These are phyloP conservation scores for Euglossa dilemma DNA, from an alignment of 1,140 invertebrate genomes.

Conservation along the genomic window DNA sequence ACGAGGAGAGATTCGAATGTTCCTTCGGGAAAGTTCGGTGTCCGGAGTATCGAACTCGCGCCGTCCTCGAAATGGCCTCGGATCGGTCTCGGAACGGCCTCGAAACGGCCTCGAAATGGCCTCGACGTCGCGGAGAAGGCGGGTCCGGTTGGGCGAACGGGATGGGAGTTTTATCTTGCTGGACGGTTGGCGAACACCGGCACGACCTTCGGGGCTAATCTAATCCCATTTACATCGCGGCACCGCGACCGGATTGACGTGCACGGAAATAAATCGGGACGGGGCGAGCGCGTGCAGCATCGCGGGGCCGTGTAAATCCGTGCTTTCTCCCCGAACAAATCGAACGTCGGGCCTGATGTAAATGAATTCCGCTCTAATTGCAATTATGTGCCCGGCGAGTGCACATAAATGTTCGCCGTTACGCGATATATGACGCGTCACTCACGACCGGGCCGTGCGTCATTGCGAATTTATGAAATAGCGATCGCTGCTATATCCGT, in stretches of 20 bases:
- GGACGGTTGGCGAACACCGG: fast-evolving
- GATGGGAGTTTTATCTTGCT: neutral
- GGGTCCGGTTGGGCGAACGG: neutral
- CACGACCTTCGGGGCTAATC: constrained; percentile 46
- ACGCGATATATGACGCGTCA: constrained; percentile 69
- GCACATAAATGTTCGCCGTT: constrained; percentile 66
- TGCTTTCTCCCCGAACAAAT: constrained; percentile 68
- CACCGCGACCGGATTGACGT: constrained; percentile 59
- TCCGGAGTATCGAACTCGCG: too few relatives aligned
- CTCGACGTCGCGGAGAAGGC: neutral
- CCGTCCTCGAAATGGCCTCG: too few relatives aligned
- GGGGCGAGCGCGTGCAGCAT: constrained; percentile 17
- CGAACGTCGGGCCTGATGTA: constrained; percentile 68
- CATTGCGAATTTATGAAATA: constrained; percentile 69
- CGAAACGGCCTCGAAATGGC: too few relatives aligned
- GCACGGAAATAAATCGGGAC: constrained; percentile 68
- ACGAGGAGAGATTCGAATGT: too few relatives aligned
- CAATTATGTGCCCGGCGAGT: constrained; percentile 66
- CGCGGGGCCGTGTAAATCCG: constrained; percentile 57
- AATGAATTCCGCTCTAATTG: constrained; percentile 73
- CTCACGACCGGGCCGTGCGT: constrained; percentile 55
- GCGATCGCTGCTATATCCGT: constrained; percentile 62
- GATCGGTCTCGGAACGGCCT: too few relatives aligned
- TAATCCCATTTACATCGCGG: constrained; percentile 66
- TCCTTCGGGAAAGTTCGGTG: too few relatives aligned